Evolutionary conservation across 2,888 invertebrate genomes (phyloP), one percentile per base, ranked within the genome.

Genomic region (Sceliomorpha sp.): DNA sequence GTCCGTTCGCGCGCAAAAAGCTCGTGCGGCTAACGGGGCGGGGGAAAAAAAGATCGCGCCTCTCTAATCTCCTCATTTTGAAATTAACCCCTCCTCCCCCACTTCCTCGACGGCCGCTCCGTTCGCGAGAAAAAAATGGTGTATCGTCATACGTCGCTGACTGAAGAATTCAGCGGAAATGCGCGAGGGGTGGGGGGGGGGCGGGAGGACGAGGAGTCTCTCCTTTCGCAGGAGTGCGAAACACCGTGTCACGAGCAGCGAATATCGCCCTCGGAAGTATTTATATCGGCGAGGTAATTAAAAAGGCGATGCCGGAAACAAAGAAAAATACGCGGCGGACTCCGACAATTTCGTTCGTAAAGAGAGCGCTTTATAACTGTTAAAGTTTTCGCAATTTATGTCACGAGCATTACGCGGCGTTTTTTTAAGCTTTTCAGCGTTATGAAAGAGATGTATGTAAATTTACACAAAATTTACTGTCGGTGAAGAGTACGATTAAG

Each of bases 231-330:
- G 20, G 53, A 48, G 39, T 39, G 45, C 40, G 45, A 51, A 55
- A 70, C 27, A 42, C 39, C 50, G 24, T 51, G 64, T 58, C 50
- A 58, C 12, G 51, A 51, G 31, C 56, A 58, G 48, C 32, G 15
- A 53, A 63, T 63, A 64, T 63, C 59, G 58, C 48, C 56, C 44
- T 48, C 29, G 44, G 34, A 14, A 45, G 50, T 37, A 45, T 66
- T 50, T 37, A 58, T 47, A 51, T 51, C 45, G 51, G 45, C 39
- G 51, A 39, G 58, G 51, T 66, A 66, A 66, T 66, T 58, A 58
- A 58, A 66, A 58, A 66, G 40, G 58, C 34, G 45, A 37, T 26
- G 34, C 45, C 10, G 12, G 17, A 39, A 59, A 58, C 58, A 45
- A 66, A 47, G 31, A 17, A 51, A 15, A 64, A 50, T 14, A 24